Conservation (phyloP, 2,113 vertebrate genomes). For the Sphyrna mokarran region DNA sequence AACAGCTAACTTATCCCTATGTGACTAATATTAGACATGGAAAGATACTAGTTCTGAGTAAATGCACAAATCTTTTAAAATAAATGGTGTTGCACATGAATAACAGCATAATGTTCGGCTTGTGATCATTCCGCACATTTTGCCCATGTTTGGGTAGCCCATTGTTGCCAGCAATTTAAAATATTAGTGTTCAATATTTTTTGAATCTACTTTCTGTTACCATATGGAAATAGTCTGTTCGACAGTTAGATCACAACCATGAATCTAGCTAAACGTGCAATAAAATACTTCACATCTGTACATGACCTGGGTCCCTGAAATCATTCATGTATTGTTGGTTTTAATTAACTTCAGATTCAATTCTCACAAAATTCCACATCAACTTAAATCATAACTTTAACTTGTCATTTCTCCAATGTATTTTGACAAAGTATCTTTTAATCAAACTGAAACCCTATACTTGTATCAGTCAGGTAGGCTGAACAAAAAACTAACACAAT, state of each 20-base stretch:
- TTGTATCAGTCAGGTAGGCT: not conserved
- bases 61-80: not conserved
- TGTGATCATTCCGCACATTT: not conserved
- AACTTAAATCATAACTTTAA: not conserved
- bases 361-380: not conserved
- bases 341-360: conserved; percentile 26
- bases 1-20: not conserved
- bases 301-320: not conserved
- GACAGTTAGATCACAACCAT: not conserved
- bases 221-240: not conserved
- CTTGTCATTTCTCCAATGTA: not conserved
- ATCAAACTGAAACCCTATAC: not conserved
- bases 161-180: not conserved
- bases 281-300: not conserved
- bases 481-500: not conserved
- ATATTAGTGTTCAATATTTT: not conserved
- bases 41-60: not conserved
- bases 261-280: not conserved
- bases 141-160: not conserved
- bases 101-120: not conserved
- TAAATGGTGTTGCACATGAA: not conserved
- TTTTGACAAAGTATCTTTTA: not conserved
- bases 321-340: not conserved
- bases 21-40: not conserved
- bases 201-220: not conserved